Evolutionary conservation across 2,888 invertebrate genomes (phyloP), one percentile per base, ranked within the genome.

Genomic region (Papilio protenor): DNA sequence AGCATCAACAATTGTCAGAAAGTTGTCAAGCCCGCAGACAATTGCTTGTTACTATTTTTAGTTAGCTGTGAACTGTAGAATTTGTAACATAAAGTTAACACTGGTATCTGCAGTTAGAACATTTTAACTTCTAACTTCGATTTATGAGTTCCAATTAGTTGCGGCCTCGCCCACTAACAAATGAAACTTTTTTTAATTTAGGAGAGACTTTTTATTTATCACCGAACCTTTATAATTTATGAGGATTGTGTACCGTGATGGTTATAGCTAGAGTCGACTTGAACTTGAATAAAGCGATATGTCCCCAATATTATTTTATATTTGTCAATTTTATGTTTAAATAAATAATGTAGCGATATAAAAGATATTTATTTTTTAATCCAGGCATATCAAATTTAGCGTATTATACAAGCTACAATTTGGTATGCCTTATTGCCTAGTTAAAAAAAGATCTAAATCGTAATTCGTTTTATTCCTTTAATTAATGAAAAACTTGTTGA

Each of bases 61-160:
- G 10, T 3, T 40, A 1, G 10, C 33, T 64, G 18, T 61, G 14
- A 40, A 64, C 18, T 10, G 2, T 64, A 10, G 10, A 64, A 66
- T n/a, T n/a, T 11, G n/a, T 49, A 52, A 33, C 52, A 47, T 52
- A 66, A 52, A 75, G 33, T 66, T 69, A 69, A 66, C 33, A 27
- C 45, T 33, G 18, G 27, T n/a, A 75, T 66, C 33, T 27, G 21
- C 52, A 61, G 52, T n/a, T 61, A 23, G 52, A 75, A 66, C 75
- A 61, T 66, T 74, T 75, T 69, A 69, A 49, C 75, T 75, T 75
- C 66, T 69, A 69, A 49, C 75, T 75, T 75, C 66, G 66, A 75
- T 75, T 75, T 75, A 75, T 75, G 64, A 66, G 14, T 66, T 75
- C 66, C 75, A 75, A 75, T 75, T 75, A 75, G 66, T 52, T 66